Evolutionary conservation across 1,140 invertebrate species (phyloP).

Genomic region (Limonius californicus): DNA sequence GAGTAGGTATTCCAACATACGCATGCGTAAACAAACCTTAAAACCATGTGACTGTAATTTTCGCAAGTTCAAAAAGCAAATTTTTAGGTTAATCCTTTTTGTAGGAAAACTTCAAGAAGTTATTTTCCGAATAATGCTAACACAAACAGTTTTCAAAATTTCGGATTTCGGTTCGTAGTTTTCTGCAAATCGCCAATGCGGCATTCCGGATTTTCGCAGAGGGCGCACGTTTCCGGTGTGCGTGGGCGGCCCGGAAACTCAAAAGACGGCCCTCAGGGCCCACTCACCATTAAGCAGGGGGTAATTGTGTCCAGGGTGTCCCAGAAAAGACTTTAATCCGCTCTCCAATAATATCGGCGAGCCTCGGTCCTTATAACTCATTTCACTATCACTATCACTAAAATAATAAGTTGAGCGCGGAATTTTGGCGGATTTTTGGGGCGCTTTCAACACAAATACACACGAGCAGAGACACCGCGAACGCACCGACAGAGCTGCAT

Average conservation of each 20-base stretch:
- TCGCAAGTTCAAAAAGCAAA: conserved; percentile 8
- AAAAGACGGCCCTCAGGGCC: too few species aligned
- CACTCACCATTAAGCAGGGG: conserved; percentile 46
- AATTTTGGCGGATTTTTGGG: conserved; percentile 45
- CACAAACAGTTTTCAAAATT: not conserved
- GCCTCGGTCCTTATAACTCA: conserved; percentile 47
- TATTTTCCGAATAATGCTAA: too few species aligned
- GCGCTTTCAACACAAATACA: conserved; percentile 34
- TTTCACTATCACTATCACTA: conserved; percentile 48
- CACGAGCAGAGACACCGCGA: conserved; percentile 14
- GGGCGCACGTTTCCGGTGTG: conserved; percentile 5
- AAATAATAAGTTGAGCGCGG: conserved; percentile 46
- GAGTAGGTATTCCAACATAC: conserved; percentile 17
- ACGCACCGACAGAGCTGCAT: conserved; percentile 25
- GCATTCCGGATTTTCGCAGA: not conserved
- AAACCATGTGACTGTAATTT: conserved; percentile 35
- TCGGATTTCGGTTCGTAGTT: conserved; percentile 1
- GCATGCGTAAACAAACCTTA: conserved; percentile 27
- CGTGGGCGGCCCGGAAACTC: conserved; percentile 3
- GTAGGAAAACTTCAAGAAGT: too few species aligned
- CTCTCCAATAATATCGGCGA: conserved; percentile 47
- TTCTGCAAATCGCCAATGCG: conserved; percentile 18
- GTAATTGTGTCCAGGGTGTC: conserved; percentile 46
- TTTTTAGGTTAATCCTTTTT: conserved; percentile 18
- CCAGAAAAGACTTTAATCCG: conserved; percentile 47